Conservation (phyloP, 2,888 invertebrate genomes). For the Anticlea derivata region DNA sequence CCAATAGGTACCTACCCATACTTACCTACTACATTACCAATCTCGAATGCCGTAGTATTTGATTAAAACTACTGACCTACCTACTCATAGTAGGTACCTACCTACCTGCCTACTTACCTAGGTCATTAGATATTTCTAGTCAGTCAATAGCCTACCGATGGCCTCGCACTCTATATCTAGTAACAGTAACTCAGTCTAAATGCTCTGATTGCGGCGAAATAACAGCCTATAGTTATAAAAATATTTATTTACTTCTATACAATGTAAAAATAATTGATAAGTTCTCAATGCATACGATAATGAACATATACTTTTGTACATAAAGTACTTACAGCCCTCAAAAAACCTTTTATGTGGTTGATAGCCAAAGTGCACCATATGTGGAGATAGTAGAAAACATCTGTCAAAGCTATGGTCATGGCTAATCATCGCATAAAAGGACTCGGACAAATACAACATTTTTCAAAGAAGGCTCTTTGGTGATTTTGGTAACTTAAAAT, state of each 20-base stretch:
- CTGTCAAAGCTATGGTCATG: not conserved
- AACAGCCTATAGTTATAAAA: conserved; percentile 36
- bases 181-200: conserved; percentile 24
- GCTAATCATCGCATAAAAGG: not conserved
- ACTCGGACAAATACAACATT: not conserved
- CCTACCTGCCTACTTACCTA: conserved; percentile 4
- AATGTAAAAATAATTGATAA: conserved; percentile 11
- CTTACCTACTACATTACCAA: too few species aligned
- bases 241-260: conserved; percentile 17
- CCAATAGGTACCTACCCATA: too few species aligned
- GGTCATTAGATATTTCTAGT: not conserved
- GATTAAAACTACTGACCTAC: too few species aligned
- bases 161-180: conserved; percentile 24
- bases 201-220: conserved; percentile 47
- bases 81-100: not conserved
- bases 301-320: conserved; percentile 10
- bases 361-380: not conserved
- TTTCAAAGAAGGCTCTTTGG: conserved; percentile 17
- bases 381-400: not conserved
- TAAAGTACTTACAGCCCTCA: conserved; percentile 4
- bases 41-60: too few species aligned
- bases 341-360: not conserved
- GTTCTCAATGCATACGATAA: not conserved
- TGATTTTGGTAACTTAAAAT: conserved; percentile 29
- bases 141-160: conserved; percentile 10